A percentile compares a stretch with the other conserved stretches of the same genome.
These are phyloP conservation scores for Hypotaenidia philippensis DNA, from an alignment of 2,797 vertebrate genomes.

Conservation along the genomic window DNA sequence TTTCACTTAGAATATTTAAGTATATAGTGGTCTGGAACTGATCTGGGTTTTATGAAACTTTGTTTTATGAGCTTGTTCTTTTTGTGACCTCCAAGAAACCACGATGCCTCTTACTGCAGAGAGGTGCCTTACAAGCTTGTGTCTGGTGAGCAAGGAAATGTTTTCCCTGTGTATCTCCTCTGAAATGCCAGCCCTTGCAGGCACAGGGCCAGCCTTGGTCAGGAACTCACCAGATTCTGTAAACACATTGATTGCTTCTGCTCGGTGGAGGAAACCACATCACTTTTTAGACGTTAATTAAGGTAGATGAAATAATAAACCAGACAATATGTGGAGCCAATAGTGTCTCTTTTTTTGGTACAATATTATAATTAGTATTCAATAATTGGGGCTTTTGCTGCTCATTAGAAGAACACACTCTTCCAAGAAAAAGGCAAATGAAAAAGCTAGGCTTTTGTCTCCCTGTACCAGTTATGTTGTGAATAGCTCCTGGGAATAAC, in stretches of 20 bases:
- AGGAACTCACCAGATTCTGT: not conserved
- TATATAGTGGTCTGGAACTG: not conserved
- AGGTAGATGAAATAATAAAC: slow-evolving; percentile 5
- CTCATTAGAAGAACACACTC: not conserved
- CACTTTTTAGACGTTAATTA: not conserved
- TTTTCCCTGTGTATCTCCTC: not conserved
- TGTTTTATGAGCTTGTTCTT: not conserved
- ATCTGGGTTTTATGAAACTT: not conserved
- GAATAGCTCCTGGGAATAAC: not conserved
- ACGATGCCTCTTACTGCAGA: not conserved
- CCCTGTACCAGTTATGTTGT: not conserved
- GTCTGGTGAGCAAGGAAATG: not conserved
- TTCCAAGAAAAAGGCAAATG: not conserved
- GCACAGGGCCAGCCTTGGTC: not conserved
- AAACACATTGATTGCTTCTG: not conserved
- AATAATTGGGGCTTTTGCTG: not conserved
- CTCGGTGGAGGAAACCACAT: not conserved
- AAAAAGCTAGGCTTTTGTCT: not conserved
- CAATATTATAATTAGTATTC: not conserved
- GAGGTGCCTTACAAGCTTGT: not conserved
- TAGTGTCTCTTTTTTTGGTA: not conserved
- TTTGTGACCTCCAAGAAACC: not conserved
- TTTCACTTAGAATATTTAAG: too few species aligned
- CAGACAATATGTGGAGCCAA: not conserved
- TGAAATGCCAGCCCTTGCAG: not conserved